Conservation (phyloP, 92 coral and sea anemone species). For the Isaurus tuberculatus region DNA sequence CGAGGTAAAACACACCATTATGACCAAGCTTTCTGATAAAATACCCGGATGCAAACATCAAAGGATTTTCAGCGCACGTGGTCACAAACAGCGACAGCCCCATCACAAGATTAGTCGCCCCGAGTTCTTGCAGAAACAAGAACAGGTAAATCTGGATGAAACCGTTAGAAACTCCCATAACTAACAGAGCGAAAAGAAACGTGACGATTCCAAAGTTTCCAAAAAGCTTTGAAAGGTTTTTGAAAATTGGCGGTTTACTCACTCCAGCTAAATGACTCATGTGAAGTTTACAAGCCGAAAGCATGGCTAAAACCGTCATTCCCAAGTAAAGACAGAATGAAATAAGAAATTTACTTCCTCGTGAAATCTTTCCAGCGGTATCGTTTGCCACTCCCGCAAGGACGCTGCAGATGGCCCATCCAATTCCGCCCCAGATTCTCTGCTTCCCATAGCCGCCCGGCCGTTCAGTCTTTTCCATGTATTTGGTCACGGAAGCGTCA, state of each 20-base stretch:
- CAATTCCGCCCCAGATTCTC: slow-evolving; percentile 40
- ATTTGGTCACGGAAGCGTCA: slow-evolving; percentile 34
- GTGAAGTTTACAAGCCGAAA: slow-evolving; percentile 52
- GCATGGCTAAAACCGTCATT: slow-evolving; percentile 33
- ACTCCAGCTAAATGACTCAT: slow-evolving; percentile 41
- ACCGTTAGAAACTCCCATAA: slow-evolving; percentile 56
- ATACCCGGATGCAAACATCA: slow-evolving; percentile 64
- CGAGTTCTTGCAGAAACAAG: slow-evolving; percentile 60
- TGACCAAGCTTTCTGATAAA: slow-evolving; percentile 54
- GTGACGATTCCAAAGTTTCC: slow-evolving; percentile 47
- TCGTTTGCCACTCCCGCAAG: slow-evolving; percentile 61
- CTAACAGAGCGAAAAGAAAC: slow-evolving; percentile 51
- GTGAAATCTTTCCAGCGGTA: no score
- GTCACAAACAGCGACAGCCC: slow-evolving; percentile 62
- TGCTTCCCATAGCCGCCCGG: slow-evolving; percentile 46
- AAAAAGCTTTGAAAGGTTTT: slow-evolving; percentile 44
- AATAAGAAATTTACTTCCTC: slow-evolving; percentile 47
- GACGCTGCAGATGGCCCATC: slow-evolving; percentile 41
- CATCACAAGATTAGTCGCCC: slow-evolving; percentile 63
- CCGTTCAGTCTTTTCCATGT: slow-evolving; percentile 29
- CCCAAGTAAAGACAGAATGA: slow-evolving; percentile 54
- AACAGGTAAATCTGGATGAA: slow-evolving; percentile 48
- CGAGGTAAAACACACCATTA: slow-evolving; percentile 62
- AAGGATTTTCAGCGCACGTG: slow-evolving; percentile 56
- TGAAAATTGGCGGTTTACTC: slow-evolving; percentile 45